Evolutionary conservation across 30 jellyfish, hydroid and myxozoan genomes (phyloP), one percentile per base, ranked within the genome.

Genomic region (Turritopsis rubra): DNA sequence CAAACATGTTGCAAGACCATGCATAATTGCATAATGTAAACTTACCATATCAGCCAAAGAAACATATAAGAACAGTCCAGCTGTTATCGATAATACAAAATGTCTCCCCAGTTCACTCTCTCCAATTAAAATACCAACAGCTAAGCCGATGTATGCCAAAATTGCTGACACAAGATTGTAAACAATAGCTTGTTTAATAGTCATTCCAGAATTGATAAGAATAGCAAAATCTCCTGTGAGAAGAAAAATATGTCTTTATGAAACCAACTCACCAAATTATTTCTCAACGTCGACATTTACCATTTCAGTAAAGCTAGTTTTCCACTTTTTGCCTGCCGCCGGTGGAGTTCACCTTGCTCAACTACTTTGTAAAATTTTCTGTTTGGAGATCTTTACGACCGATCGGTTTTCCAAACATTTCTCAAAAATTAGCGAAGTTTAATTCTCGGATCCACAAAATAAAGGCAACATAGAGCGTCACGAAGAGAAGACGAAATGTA

Each of bases 101-200:
- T 92, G 96, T 65, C 92, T 81, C 4, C 98, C 96, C 41, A 84
- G 86, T 29, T 66, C 95, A 68, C 81, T 80, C 54, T 88, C 90
- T 18, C 98, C 98, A 70, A 92, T 91, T 19, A 85, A 13, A 9
- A 92, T 92, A 19, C 98, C 98, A 41, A 88, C 87, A 52, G 83
- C 98, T 21, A 92, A 87, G 31, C 98, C 98, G 70, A 88, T 29
- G 83, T 86, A 92, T 52, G 96, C 90, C 19, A 92, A 78, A 3
- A 85, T 70, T 27, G 98, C 98, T 22, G 98, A 92, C 23, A 92
- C 96, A 52, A 92, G 0, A 92, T 92, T 92, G 88, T 92, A 92
- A 70, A 85, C 86, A 16, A 92, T 30, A 9, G 98, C 98, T 79
- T 87, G 98, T 71, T 79, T 80, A 68, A 92, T 74, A 70, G 90